Conservation (phyloP, 2,797 vertebrate genomes). For the Nothura maculosa region DNA sequence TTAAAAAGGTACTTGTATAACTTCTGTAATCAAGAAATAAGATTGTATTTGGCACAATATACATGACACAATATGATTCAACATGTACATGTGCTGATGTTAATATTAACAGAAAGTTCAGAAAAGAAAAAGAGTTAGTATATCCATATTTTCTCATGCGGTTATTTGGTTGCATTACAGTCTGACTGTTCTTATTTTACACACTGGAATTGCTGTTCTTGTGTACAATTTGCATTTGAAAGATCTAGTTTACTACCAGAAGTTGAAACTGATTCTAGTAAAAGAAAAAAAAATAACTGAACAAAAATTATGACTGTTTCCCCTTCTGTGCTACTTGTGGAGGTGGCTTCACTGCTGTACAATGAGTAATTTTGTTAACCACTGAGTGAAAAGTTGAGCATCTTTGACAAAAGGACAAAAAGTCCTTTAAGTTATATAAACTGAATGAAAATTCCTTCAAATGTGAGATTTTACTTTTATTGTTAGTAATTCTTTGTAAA, state of each 20-base stretch:
- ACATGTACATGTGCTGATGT: not conserved
- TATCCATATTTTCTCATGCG: not conserved
- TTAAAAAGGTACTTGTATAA: slow-evolving; percentile 68
- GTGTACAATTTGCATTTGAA: not conserved
- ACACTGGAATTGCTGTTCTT: not conserved
- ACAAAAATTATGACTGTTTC: not conserved
- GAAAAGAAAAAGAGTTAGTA: not conserved
- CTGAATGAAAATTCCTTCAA: not conserved
- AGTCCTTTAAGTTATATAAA: too few relatives aligned
- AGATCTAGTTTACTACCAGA: not conserved
- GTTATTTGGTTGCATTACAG: not conserved
- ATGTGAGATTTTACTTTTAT: not conserved
- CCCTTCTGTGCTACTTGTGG: not conserved
- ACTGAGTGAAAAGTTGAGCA: not conserved
- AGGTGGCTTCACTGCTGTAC: not conserved
- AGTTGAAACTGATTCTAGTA: not conserved
- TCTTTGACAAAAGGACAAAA: not conserved
- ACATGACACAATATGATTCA: not conserved
- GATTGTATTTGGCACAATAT: not conserved
- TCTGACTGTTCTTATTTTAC: not conserved
- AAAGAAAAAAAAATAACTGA: not conserved
- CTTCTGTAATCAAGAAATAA: not conserved
- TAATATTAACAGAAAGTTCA: not conserved
- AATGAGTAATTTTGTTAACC: not conserved
- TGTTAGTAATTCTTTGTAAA: not conserved